Conservation (phyloP, 1,140 invertebrate species). For the Popillia japonica region DNA sequence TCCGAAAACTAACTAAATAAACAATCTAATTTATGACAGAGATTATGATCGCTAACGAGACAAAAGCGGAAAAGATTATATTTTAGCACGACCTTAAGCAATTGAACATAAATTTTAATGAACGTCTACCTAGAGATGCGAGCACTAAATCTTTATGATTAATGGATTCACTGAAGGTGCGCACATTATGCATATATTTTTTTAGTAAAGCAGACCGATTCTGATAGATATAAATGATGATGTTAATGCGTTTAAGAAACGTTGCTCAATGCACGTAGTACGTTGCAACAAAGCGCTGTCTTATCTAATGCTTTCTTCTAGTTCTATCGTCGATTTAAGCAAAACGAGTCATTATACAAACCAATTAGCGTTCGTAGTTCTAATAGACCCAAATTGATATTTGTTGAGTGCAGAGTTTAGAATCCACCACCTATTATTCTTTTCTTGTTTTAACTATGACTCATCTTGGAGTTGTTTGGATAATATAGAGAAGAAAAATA, state of each 20-base stretch:
- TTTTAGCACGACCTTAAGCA: slow-evolving; percentile 1
- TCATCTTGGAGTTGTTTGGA: no score
- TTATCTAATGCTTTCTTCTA: no score
- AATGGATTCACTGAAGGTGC: background rate
- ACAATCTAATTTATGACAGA: slow-evolving; percentile 15
- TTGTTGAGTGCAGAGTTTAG: no score
- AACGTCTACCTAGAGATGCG: background rate
- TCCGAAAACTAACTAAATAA: background rate
- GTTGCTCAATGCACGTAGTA: background rate
- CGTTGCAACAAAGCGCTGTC: no score
- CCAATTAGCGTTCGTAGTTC: no score
- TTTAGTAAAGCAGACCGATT: background rate
- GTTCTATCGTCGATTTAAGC: no score
- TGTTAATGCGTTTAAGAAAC: background rate
- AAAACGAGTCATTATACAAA: no score
- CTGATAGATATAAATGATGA: slow-evolving; percentile 12
- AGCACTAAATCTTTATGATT: slow-evolving; percentile 11
- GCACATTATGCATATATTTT: background rate
- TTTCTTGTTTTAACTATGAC: no score
- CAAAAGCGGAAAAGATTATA: background rate
- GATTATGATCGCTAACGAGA: slow-evolving; percentile 14
- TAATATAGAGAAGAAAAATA: no score
- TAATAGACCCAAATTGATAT: no score
- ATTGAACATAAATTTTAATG: slow-evolving; percentile 19
- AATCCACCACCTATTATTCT: no score